These are phyloP conservation scores for Ptycholaimellus sp. DNA, from an alignment of 2,888 invertebrate genomes.

Conservation along the genomic window DNA sequence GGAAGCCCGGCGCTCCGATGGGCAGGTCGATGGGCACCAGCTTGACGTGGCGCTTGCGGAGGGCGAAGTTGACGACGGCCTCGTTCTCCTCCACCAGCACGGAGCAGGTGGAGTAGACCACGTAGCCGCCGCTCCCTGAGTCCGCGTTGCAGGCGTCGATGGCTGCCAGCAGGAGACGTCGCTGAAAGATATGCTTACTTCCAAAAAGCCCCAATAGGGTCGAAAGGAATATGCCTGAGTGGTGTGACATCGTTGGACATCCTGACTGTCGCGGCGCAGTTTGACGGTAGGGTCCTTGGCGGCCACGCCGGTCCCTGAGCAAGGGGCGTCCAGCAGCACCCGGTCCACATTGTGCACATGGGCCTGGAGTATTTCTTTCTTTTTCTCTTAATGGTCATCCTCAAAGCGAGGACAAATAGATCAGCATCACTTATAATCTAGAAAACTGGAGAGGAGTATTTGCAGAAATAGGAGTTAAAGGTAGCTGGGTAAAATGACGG, in stretches of 20 bases:
- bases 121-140: slow-evolving; percentile 67
- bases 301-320: slow-evolving; percentile 89
- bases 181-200: slow-evolving; percentile 48
- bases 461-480: background rate
- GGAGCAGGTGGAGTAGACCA: slow-evolving; percentile 97
- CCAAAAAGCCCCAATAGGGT: background rate
- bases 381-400: no score
- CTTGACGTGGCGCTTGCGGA: slow-evolving; percentile 68
- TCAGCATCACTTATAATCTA: background rate
- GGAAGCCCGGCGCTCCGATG: slow-evolving; percentile 82
- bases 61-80: slow-evolving; percentile 76
- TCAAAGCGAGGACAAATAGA: slow-evolving; percentile 3
- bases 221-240: background rate
- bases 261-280: slow-evolving; percentile 41
- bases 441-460: background rate
- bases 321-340: slow-evolving; percentile 84
- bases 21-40: slow-evolving; percentile 72
- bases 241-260: slow-evolving; percentile 9
- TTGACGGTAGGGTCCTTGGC: slow-evolving; percentile 92
- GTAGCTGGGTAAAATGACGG: background rate
- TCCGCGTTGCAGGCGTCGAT: slow-evolving; percentile 82
- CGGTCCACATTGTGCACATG: slow-evolving; percentile 50
- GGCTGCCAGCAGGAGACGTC: slow-evolving; percentile 71
- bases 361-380: slow-evolving; percentile 12
- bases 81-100: slow-evolving; percentile 93